These are phyloP conservation scores for Leuctra nigra DNA, from an alignment of 2,888 invertebrate genomes.

Conservation along the genomic window DNA sequence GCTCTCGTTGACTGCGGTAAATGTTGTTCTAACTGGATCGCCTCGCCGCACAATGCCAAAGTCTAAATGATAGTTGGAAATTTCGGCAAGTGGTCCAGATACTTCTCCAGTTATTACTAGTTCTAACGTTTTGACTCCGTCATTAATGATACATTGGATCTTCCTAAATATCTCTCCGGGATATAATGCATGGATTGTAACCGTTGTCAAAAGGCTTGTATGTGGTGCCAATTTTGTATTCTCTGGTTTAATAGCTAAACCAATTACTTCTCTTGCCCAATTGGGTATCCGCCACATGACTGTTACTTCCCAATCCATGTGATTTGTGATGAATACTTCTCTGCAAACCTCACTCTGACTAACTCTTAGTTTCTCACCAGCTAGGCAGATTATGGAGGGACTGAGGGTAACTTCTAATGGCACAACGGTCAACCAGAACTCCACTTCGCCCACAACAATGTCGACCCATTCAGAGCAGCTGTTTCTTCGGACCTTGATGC, in stretches of 20 bases:
- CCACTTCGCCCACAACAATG: background rate
- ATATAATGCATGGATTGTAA: background rate
- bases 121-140: background rate
- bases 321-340: no score
- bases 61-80: background rate
- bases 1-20: background rate
- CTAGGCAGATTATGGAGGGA: background rate
- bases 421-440: background rate
- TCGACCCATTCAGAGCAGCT: background rate
- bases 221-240: no score
- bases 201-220: no score
- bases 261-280: no score
- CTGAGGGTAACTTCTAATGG: background rate
- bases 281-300: no score
- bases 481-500: background rate
- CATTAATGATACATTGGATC: background rate
- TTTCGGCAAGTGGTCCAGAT: background rate
- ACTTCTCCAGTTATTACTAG: background rate
- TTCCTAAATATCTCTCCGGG: background rate
- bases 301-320: no score
- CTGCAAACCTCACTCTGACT: no score
- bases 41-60: background rate
- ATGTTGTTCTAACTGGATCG: background rate
- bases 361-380: constrained; percentile 1
- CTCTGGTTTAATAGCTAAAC: no score